Evolutionary conservation across 2,113 vertebrate genomes (phyloP).

Genomic region (Bubo scandiacus): DNA sequence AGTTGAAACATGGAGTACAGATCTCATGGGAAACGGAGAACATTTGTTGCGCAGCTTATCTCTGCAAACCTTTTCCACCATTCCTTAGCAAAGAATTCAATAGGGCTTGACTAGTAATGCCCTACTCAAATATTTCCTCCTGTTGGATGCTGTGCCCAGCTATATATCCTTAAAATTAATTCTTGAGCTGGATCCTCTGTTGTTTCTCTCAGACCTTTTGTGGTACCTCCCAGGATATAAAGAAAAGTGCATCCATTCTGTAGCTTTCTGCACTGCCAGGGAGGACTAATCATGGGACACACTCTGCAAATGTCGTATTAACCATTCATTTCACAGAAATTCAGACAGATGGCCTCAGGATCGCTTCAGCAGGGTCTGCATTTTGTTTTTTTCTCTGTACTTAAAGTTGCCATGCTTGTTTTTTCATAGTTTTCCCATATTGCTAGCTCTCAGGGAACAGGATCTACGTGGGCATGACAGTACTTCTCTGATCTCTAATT

Average conservation of each 20-base stretch:
- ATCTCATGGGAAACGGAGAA: not conserved
- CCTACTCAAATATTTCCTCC: not conserved
- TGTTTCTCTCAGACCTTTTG: not conserved
- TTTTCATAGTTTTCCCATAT: not conserved
- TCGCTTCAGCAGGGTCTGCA: not conserved
- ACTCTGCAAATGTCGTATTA: not conserved
- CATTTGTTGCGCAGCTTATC: not conserved
- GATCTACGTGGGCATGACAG: not conserved
- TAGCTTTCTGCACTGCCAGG: not conserved
- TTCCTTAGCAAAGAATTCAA: not conserved
- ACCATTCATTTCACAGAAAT: constrained; percentile 12
- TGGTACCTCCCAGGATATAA: not conserved
- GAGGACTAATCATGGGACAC: not conserved
- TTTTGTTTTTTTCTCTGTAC: not conserved
- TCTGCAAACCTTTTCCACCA: not conserved
- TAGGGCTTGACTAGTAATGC: not conserved
- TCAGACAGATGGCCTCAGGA: not conserved
- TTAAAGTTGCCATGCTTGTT: not conserved
- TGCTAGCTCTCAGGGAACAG: not conserved
- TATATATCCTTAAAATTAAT: not conserved
- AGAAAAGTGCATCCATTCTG: not conserved
- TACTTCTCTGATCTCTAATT: not conserved
- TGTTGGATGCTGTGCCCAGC: not conserved
- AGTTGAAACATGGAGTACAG: not conserved
- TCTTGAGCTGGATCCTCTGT: not conserved